A percentile compares a stretch with the other conserved stretches of the same genome.
These are phyloP conservation scores for Grantiella picta DNA, from an alignment of 2,113 vertebrate genomes.

Conservation along the genomic window DNA sequence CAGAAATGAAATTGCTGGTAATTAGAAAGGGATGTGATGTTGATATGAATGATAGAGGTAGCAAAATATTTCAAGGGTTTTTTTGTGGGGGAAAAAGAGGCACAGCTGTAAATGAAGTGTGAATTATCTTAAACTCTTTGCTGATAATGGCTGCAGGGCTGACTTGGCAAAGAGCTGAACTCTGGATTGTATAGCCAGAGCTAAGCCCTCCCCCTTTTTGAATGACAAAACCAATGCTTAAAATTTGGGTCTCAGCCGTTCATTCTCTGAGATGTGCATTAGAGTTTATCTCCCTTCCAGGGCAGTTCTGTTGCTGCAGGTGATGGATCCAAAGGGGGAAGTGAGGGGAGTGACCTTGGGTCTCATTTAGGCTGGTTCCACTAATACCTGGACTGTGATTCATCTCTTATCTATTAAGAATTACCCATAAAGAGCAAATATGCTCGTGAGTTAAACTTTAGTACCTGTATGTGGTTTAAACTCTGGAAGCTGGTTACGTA, in stretches of 20 bases:
- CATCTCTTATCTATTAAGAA: constrained; percentile 38
- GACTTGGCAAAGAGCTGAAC: not conserved
- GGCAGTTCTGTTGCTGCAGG: not conserved
- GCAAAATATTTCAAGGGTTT: not conserved
- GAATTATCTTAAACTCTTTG: not conserved
- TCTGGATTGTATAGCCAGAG: not conserved
- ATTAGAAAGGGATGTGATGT: not conserved
- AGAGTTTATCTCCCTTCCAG: not conserved
- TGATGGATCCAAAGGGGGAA: not conserved
- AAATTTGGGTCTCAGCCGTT: not conserved
- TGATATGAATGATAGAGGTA: not conserved
- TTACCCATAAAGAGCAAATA: not conserved
- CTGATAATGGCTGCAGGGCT: not conserved
- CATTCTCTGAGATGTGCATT: accelerated
- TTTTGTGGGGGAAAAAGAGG: not conserved
- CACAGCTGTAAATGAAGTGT: not conserved
- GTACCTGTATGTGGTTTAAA: not conserved
- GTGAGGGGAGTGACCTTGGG: not conserved
- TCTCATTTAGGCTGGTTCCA: not conserved
- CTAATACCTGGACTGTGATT: not conserved
- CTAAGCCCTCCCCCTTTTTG: not conserved
- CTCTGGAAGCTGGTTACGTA: not conserved
- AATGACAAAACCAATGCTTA: accelerated
- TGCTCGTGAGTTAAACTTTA: constrained; percentile 13
- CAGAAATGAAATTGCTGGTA: not conserved